These are phyloP conservation scores for Acrobeloides nanus DNA, from an alignment of 2,888 invertebrate genomes.

Conservation along the genomic window DNA sequence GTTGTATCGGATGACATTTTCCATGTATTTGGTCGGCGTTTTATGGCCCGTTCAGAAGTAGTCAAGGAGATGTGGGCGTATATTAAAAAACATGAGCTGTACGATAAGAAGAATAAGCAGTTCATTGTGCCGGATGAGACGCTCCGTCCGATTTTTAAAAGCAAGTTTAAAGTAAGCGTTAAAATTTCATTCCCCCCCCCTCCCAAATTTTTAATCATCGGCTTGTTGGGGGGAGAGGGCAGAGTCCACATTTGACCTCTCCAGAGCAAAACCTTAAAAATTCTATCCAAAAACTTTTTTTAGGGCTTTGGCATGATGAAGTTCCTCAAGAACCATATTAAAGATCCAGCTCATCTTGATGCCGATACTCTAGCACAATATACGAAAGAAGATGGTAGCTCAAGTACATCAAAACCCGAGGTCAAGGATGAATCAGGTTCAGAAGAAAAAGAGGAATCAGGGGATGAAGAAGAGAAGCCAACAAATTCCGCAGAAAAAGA, in stretches of 20 bases:
- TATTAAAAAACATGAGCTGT: slow-evolving; percentile 32
- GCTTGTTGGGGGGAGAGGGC: no score
- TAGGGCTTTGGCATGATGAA: slow-evolving; percentile 38
- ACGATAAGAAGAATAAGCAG: slow-evolving; percentile 37
- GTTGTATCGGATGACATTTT: slow-evolving; percentile 21
- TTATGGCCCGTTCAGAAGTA: slow-evolving; percentile 30
- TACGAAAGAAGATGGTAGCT: no score
- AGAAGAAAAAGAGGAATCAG: no score
- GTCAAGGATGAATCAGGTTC: no score
- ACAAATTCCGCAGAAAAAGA: no score
- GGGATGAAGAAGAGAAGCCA: no score
- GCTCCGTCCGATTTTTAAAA: slow-evolving; percentile 15
- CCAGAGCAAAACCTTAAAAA: neutral
- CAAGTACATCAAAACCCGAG: no score
- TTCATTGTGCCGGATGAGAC: slow-evolving; percentile 21
- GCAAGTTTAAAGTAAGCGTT: slow-evolving; percentile 13
- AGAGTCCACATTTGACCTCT: slow-evolving; percentile 8
- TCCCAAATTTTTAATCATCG: no score
- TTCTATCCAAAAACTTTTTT: slow-evolving; percentile 3
- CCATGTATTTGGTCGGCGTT: slow-evolving; percentile 16
- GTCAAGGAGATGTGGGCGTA: slow-evolving; percentile 42
- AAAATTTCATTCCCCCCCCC: no score
- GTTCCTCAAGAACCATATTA: slow-evolving; percentile 30
- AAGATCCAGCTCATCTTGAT: slow-evolving; percentile 25
- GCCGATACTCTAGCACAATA: slow-evolving; percentile 20